Evolutionary conservation across 2,888 invertebrate species (phyloP).

Genomic region (Agrotis puta): DNA sequence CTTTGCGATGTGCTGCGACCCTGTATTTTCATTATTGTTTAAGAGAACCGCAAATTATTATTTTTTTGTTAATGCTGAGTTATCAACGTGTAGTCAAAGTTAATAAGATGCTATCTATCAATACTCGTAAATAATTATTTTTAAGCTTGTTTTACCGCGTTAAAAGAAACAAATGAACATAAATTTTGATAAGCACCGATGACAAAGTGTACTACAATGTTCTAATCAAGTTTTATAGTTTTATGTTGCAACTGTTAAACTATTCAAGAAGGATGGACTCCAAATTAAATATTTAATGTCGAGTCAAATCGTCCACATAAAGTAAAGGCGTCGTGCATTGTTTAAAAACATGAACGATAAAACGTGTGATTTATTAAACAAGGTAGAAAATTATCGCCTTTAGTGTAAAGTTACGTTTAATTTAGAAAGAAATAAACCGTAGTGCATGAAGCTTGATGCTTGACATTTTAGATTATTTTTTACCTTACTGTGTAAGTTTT

Average conservation of each 20-base stretch:
- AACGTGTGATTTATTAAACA: constrained; percentile 34
- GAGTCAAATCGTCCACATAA: constrained; percentile 10
- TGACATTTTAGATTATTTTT: constrained; percentile 16
- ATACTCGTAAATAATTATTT: constrained; percentile 53
- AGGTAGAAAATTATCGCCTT: constrained; percentile 26
- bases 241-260: constrained; percentile 61
- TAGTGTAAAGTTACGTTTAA: constrained; percentile 39
- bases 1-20: constrained; percentile 66
- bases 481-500: constrained; percentile 1
- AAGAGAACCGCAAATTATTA: constrained; percentile 11
- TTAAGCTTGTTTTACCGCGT: constrained; percentile 38
- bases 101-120: constrained; percentile 44
- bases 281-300: constrained; percentile 3
- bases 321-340: constrained; percentile 6
- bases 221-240: constrained; percentile 57
- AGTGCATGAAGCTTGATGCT: constrained; percentile 23
- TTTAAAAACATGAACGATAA: constrained; percentile 16
- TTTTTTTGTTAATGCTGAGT: constrained; percentile 31
- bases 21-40: constrained; percentile 14
- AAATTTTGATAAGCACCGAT: constrained; percentile 64
- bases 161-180: constrained; percentile 59
- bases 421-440: constrained; percentile 18
- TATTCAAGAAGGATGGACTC: constrained; percentile 11
- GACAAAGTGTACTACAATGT: constrained; percentile 57
- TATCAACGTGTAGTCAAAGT: constrained; percentile 46